Evolutionary conservation across 2,888 invertebrate genomes (phyloP).

Genomic region (Eupithecia abbreviata): DNA sequence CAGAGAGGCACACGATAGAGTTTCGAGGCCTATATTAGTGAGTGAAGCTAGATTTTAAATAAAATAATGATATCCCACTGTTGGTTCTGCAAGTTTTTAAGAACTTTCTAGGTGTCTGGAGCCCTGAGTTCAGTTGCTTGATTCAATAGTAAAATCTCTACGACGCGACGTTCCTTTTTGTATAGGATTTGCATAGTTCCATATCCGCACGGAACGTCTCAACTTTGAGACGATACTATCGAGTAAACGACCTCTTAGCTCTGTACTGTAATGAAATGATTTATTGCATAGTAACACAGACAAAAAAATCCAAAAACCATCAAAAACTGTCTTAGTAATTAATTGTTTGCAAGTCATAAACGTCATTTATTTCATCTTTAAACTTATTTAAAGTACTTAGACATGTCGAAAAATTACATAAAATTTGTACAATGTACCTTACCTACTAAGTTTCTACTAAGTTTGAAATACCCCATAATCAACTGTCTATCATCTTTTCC

Average conservation of each 20-base stretch:
- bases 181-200: not conserved
- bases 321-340: too few relatives aligned
- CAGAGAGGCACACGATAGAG: not conserved
- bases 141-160: not conserved
- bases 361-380: too few relatives aligned
- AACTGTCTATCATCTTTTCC: slow-evolving; percentile 34
- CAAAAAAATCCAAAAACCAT: too few relatives aligned
- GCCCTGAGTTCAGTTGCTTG: not conserved
- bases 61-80: not conserved
- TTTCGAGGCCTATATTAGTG: not conserved
- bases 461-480: not conserved
- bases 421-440: too few relatives aligned
- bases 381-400: too few relatives aligned
- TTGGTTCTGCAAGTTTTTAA: not conserved
- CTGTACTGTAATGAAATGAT: not conserved
- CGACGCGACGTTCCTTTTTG: not conserved
- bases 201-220: not conserved
- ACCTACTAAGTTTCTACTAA: too few relatives aligned
- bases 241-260: not conserved
- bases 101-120: not conserved
- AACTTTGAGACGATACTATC: not conserved
- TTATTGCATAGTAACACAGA: too few relatives aligned
- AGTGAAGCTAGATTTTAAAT: not conserved
- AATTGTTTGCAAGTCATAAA: too few relatives aligned
- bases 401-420: too few relatives aligned